Conservation (phyloP, 2,888 invertebrate genomes). For the Dicyrtomina minuta region DNA sequence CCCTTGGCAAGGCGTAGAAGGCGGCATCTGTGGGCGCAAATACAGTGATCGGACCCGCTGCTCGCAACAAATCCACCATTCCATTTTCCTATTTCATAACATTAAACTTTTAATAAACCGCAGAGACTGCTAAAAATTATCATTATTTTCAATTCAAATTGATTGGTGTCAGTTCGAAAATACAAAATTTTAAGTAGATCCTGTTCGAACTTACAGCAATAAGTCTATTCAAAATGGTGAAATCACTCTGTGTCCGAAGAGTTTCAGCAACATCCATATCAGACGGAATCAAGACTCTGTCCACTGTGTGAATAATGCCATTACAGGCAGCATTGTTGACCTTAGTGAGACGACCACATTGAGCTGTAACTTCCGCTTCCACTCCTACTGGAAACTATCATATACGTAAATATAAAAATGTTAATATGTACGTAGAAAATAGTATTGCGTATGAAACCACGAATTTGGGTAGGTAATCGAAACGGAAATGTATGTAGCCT, state of each 20-base stretch:
- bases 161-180: too few relatives aligned
- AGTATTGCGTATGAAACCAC: too few relatives aligned
- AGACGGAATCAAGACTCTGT: conserved; percentile 63
- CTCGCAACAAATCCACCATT: conserved; percentile 59
- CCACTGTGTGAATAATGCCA: conserved; percentile 67
- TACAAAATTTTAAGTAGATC: too few relatives aligned
- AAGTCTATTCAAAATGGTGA: conserved; percentile 59
- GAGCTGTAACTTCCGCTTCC: conserved; percentile 65
- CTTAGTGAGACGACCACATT: conserved; percentile 66
- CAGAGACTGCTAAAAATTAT: too few relatives aligned
- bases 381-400: conserved; percentile 41
- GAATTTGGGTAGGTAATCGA: too few relatives aligned
- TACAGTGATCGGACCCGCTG: conserved; percentile 61
- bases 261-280: conserved; percentile 60
- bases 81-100: conserved; percentile 61
- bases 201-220: conserved; percentile 55
- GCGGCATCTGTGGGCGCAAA: conserved; percentile 64
- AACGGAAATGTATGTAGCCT: too few relatives aligned
- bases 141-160: too few relatives aligned
- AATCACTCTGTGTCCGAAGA: conserved; percentile 58
- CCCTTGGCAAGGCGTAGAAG: conserved; percentile 60
- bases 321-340: conserved; percentile 69
- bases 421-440: neutral
- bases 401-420: too few relatives aligned
- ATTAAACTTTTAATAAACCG: too few relatives aligned